These are phyloP conservation scores for Lasius fuliginosus DNA, from an alignment of 2,888 invertebrate species.

Conservation along the genomic window DNA sequence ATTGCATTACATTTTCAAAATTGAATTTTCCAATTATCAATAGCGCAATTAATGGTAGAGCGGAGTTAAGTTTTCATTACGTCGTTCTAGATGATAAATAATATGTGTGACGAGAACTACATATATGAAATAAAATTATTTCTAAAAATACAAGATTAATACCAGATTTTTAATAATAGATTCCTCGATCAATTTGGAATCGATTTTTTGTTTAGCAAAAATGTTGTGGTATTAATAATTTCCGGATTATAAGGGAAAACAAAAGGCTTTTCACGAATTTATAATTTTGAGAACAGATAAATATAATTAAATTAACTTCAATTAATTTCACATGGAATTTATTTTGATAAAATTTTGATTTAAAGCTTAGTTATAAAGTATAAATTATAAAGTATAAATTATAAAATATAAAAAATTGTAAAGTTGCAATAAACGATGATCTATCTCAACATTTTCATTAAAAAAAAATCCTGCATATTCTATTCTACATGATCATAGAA, in stretches of 20 bases:
- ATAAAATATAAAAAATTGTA: neutral
- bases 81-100: neutral
- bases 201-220: neutral
- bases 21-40: slow-evolving; percentile 21
- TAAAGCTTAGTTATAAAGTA: neutral
- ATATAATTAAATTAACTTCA: neutral
- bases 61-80: slow-evolving; percentile 34
- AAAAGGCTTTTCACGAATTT: neutral
- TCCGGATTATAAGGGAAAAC: neutral
- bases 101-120: neutral
- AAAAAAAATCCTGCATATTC: neutral
- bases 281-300: neutral
- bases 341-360: neutral
- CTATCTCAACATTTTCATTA: neutral
- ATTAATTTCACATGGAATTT: neutral
- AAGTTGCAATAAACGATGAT: neutral
- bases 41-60: slow-evolving; percentile 16
- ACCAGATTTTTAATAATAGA: neutral
- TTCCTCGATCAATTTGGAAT: neutral
- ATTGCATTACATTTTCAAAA: slow-evolving; percentile 26
- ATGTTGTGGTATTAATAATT: neutral
- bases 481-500: neutral
- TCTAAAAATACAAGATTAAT: neutral
- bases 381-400: too few species aligned
- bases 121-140: slow-evolving; percentile 18